These are phyloP conservation scores for Eupsilia transversa DNA, from an alignment of 2,888 invertebrate species.

Conservation along the genomic window DNA sequence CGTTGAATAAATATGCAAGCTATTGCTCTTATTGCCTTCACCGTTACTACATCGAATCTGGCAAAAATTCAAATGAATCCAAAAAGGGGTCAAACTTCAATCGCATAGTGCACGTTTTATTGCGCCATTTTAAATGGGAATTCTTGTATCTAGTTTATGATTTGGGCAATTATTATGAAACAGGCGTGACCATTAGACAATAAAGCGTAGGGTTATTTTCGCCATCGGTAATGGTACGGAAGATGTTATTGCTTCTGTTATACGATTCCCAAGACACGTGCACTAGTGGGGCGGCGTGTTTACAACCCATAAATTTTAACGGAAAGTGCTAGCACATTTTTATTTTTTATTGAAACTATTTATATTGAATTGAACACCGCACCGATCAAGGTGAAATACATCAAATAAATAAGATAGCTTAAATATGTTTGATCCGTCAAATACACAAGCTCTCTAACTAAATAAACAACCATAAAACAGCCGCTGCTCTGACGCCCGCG, in stretches of 20 bases:
- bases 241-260: conserved; percentile 76
- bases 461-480: conserved; percentile 46
- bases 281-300: conserved; percentile 67
- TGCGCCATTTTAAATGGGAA: conserved; percentile 79
- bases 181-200: conserved; percentile 80
- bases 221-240: conserved; percentile 75
- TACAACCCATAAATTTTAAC: conserved; percentile 78
- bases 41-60: conserved; percentile 51
- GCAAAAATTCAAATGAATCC: conserved; percentile 61
- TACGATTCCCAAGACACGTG: conserved; percentile 77
- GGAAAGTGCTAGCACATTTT: conserved; percentile 73
- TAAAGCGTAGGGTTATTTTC: conserved; percentile 77
- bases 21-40: conserved; percentile 21
- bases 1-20: conserved; percentile 19
- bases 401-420: conserved; percentile 35
- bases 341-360: conserved; percentile 59
- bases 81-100: conserved; percentile 74
- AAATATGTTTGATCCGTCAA: conserved; percentile 31
- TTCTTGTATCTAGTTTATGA: conserved; percentile 78
- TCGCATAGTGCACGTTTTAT: conserved; percentile 71
- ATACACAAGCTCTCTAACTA: conserved; percentile 22
- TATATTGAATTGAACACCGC: conserved; percentile 42
- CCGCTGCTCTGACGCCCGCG: conserved; percentile 19
- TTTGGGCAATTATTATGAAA: conserved; percentile 79
- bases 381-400: conserved; percentile 48